Conservation (phyloP, 2,888 invertebrate genomes). For the Drosophila conformis region DNA sequence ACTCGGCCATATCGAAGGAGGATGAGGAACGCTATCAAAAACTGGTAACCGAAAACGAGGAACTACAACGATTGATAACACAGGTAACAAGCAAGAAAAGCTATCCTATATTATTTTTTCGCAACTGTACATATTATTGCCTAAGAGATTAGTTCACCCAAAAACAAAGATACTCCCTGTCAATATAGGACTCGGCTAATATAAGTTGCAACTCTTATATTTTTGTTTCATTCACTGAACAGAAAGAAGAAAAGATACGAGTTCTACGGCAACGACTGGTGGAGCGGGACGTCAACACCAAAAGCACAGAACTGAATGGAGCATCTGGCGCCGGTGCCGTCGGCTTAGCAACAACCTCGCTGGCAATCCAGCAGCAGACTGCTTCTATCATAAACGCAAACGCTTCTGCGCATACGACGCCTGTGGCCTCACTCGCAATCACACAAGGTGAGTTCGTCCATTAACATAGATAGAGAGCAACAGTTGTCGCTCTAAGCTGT, state of each 20-base stretch:
- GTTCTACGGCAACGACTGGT: constrained; percentile 92
- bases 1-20: constrained; percentile 92
- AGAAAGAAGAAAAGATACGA: constrained; percentile 96
- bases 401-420: constrained; percentile 82
- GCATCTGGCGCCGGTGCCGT: constrained; percentile 52
- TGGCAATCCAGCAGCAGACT: constrained; percentile 57
- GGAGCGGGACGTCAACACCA: constrained; percentile 90
- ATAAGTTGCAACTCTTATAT: background rate
- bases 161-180: background rate
- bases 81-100: constrained; percentile 92
- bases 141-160: background rate
- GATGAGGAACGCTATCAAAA: constrained; percentile 98
- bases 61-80: constrained; percentile 96
- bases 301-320: constrained; percentile 82
- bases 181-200: background rate
- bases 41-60: constrained; percentile 97
- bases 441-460: constrained; percentile 85
- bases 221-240: constrained; percentile 51
- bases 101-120: too few relatives aligned
- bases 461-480: background rate
- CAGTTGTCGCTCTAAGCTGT: constrained; percentile 5
- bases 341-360: constrained; percentile 67
- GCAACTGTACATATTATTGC: background rate
- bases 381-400: constrained; percentile 81
- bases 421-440: constrained; percentile 91